Evolutionary conservation across 1,140 invertebrate genomes (phyloP), one percentile per base, ranked within the genome.

Genomic region (Ptiloglossa arizonensis): DNA sequence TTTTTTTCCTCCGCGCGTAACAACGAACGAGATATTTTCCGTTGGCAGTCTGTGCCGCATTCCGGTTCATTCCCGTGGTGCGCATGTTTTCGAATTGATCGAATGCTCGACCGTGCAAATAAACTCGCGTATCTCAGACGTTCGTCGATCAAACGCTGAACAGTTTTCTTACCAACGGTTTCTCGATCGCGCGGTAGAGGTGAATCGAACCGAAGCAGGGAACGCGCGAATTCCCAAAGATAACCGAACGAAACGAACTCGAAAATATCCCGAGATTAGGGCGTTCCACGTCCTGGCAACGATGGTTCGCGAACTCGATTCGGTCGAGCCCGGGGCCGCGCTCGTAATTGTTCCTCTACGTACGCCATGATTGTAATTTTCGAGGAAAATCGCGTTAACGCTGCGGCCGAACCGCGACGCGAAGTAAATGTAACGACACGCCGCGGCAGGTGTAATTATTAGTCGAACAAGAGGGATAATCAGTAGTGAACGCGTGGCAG

Each of bases 321-420:
- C 72, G 75, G 81, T 81, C 63, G 57, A 56, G 22, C 38, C 44
- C 67, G 27, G 22, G n/a, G 15, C 57, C 52, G n/a, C 52, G 69
- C 54, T 68, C 62, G 67, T 63, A 68, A 81, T 85, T 81, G 83
- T 81, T 76, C 79, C 72, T 80, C 77, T 64, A 60, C 52, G 50
- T 64, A 56, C 67, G 71, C 71, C 50, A 62, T 67, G 79, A 84
- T 83, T 76, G 81, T 85, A 80, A 85, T 85, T 85, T 79, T 70
- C 82, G 57, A 50, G 68, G 81, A 76, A 80, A 85, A 85, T 85
- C 82, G 82, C 68, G 82, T 85, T 85, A 85, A 75, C 78, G 82
- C 71, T 70, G 78, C 78, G 79, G 79, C 57, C 76, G 83, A 59
- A 70, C 77, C 81, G 70, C 77, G 76, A 83, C 71, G 69, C 71